These are phyloP conservation scores for Steinernema feltiae DNA, from an alignment of 1,140 invertebrate genomes.

Conservation along the genomic window DNA sequence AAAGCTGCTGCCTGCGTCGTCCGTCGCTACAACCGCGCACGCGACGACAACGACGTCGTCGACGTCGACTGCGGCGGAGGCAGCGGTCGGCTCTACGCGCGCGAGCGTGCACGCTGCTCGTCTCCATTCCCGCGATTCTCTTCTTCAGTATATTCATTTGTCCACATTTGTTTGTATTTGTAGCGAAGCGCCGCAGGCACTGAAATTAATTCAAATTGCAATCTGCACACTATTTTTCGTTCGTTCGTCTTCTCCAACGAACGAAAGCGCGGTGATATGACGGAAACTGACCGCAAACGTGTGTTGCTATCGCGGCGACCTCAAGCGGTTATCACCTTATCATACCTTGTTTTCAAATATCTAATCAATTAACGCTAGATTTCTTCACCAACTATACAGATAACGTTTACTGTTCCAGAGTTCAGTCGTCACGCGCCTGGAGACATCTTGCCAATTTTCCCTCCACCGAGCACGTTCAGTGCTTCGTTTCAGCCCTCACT, in stretches of 20 bases:
- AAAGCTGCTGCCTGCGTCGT: background rate
- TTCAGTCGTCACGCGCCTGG: conserved; percentile 6
- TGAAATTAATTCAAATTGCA: too few relatives aligned
- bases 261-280: background rate
- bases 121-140: conserved; percentile 5
- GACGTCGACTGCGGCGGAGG: background rate
- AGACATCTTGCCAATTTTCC: conserved; percentile 5
- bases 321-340: background rate
- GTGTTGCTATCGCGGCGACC: background rate
- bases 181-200: too few relatives aligned
- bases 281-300: background rate
- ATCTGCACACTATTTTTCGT: background rate
- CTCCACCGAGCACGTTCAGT: background rate
- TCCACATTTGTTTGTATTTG: conserved; percentile 8
- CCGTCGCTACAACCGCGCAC: background rate
- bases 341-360: background rate
- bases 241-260: background rate
- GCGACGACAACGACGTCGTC: background rate
- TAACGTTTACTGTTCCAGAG: background rate
- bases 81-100: background rate
- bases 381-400: background rate
- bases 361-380: background rate
- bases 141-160: conserved; percentile 7
- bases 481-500: background rate
- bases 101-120: background rate